phyloP scores from a whole-genome alignment of 2,113 vertebrate genomes.

The Scalopus aquaticus region DNA sequence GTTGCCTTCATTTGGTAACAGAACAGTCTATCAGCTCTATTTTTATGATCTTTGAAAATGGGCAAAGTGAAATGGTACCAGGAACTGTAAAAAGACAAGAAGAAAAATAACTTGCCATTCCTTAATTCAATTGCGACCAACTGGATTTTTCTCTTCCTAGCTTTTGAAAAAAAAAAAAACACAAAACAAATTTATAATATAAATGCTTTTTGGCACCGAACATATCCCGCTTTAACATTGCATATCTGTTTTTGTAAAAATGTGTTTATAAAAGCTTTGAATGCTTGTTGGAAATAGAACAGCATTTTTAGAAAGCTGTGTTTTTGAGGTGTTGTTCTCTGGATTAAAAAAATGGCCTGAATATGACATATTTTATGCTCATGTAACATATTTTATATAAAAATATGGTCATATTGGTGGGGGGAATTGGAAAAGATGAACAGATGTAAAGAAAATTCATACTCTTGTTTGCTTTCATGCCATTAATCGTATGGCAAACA shows the following conservation, averaged over 20 bases:
- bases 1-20: conserved; percentile 43
- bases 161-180: not conserved
- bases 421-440: conserved; percentile 45
- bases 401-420: conserved; percentile 56
- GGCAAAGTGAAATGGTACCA: conserved; percentile 3
- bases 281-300: conserved; percentile 44
- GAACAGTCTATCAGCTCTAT: not conserved
- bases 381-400: conserved; percentile 58
- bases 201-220: conserved; percentile 34
- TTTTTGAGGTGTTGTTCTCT: conserved; percentile 39
- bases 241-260: conserved; percentile 57
- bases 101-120: not conserved
- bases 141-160: conserved; percentile 34
- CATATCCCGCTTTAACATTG: conserved; percentile 7
- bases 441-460: conserved; percentile 66
- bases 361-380: conserved; percentile 54
- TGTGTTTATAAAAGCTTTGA: conserved; percentile 48
- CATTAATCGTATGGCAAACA: conserved; percentile 56
- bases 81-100: conserved; percentile 32
- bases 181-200: conserved; percentile 59
- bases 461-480: conserved; percentile 11
- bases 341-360: conserved; percentile 48
- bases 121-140: conserved; percentile 52
- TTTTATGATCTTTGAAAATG: conserved; percentile 47
- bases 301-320: conserved; percentile 60